Percentiles rank a stretch among this genome's conserved stretches.
These are phyloP conservation scores for Xerus inauris DNA, from an alignment of 2,113 vertebrate species.

Conservation along the genomic window DNA sequence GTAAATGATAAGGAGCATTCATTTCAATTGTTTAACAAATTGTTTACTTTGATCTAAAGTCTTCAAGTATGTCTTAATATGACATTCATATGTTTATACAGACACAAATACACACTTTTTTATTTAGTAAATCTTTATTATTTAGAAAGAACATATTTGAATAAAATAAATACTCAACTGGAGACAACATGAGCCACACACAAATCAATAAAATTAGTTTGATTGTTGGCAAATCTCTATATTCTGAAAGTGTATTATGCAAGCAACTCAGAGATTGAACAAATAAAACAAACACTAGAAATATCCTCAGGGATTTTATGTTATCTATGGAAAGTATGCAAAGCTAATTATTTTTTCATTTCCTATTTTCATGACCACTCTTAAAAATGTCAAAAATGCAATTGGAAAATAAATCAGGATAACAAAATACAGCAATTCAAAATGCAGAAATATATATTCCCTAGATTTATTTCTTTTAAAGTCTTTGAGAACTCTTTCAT, in stretches of 20 bases:
- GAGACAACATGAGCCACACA: not conserved
- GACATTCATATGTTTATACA: not conserved
- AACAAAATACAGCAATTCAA: constrained; percentile 47
- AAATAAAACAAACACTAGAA: constrained; percentile 48
- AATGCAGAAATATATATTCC: not conserved
- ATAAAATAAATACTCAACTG: not conserved
- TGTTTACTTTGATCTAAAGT: not conserved
- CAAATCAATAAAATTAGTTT: constrained; percentile 47
- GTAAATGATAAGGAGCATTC: not conserved
- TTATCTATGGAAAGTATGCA: constrained; percentile 38
- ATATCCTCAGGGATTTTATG: constrained; percentile 55
- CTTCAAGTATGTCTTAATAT: not conserved
- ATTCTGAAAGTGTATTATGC: constrained; percentile 23
- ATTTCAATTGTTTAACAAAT: not conserved
- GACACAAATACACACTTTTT: not conserved
- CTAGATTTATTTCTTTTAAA: constrained; percentile 14
- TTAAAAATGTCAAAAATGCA: constrained; percentile 43
- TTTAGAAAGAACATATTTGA: not conserved
- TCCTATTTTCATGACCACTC: constrained; percentile 5
- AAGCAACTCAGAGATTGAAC: constrained; percentile 41
- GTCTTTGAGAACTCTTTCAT: not conserved
- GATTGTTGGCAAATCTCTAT: constrained; percentile 48
- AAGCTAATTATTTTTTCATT: constrained; percentile 56
- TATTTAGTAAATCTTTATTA: not conserved
- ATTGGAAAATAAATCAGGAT: constrained; percentile 56